phyloP scores from a whole-genome alignment of 1,140 invertebrate species.

The Drosophila ironensis region DNA sequence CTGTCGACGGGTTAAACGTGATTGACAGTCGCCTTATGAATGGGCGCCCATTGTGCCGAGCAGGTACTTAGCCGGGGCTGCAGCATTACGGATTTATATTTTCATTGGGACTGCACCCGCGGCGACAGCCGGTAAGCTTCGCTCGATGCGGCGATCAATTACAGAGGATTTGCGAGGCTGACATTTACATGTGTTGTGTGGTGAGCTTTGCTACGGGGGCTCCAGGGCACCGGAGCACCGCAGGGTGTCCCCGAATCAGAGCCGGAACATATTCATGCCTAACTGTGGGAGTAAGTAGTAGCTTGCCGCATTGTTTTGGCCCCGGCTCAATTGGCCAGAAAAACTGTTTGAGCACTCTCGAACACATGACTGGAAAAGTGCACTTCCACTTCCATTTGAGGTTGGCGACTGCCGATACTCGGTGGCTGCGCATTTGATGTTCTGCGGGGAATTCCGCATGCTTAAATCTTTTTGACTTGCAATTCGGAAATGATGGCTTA shows the following conservation, averaged over 20 bases:
- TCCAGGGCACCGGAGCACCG: too few relatives aligned
- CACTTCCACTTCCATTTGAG: slow-evolving; percentile 26
- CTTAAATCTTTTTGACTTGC: slow-evolving; percentile 79
- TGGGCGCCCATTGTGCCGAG: slow-evolving; percentile 68
- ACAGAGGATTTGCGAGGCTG: slow-evolving; percentile 62
- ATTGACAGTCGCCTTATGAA: slow-evolving; percentile 74
- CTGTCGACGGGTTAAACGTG: slow-evolving; percentile 32
- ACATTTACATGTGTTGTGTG: slow-evolving; percentile 78
- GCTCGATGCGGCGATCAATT: slow-evolving; percentile 72
- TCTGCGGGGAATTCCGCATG: slow-evolving; percentile 73
- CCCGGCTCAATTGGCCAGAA: slow-evolving; percentile 69
- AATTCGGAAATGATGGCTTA: slow-evolving; percentile 77
- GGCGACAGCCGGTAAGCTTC: slow-evolving; percentile 74
- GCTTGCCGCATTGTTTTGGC: slow-evolving; percentile 21
- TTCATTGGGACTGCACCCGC: slow-evolving; percentile 73
- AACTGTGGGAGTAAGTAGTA: neutral
- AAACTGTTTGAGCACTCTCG: slow-evolving; percentile 71
- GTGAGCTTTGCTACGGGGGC: too few relatives aligned
- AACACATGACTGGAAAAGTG: slow-evolving; percentile 71
- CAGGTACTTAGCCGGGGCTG: slow-evolving; percentile 71
- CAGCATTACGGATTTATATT: slow-evolving; percentile 48
- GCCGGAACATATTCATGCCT: too few relatives aligned
- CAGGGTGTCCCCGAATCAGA: slow-evolving; percentile 27
- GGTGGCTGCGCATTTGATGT: slow-evolving; percentile 19
- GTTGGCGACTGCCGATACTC: neutral